phyloP scores from a whole-genome alignment of 2,797 vertebrate genomes.

The Busarellus nigricollis region DNA sequence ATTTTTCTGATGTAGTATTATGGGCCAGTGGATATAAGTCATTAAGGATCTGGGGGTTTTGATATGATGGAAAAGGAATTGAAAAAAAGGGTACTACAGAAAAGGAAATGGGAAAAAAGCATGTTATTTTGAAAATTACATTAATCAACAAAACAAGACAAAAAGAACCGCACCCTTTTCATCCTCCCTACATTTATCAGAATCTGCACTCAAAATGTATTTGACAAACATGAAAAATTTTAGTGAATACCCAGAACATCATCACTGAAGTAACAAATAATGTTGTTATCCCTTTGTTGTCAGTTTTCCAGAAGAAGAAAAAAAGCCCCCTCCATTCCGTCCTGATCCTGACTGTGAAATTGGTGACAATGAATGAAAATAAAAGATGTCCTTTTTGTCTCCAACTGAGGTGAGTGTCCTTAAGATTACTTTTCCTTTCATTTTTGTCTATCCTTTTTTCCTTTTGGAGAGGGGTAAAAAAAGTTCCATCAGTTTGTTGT shows the following conservation, averaged over 20 bases:
- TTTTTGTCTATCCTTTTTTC: background rate
- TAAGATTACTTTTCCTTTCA: background rate
- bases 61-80: background rate
- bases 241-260: background rate
- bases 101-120: background rate
- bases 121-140: background rate
- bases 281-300: background rate
- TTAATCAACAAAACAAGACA: background rate
- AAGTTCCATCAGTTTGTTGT: background rate
- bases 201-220: background rate
- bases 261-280: background rate
- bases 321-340: background rate
- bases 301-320: background rate
- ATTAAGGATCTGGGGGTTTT: background rate
- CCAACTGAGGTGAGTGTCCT: background rate
- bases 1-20: background rate
- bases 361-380: background rate
- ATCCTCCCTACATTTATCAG: background rate
- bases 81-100: background rate
- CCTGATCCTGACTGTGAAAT: background rate
- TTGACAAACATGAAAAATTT: background rate
- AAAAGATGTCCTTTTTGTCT: background rate
- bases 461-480: fast-evolving
- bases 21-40: background rate
- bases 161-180: background rate